Evolutionary conservation across 2,797 vertebrate genomes (phyloP).

Genomic region (Sternarchorhynchus goeldii): DNA sequence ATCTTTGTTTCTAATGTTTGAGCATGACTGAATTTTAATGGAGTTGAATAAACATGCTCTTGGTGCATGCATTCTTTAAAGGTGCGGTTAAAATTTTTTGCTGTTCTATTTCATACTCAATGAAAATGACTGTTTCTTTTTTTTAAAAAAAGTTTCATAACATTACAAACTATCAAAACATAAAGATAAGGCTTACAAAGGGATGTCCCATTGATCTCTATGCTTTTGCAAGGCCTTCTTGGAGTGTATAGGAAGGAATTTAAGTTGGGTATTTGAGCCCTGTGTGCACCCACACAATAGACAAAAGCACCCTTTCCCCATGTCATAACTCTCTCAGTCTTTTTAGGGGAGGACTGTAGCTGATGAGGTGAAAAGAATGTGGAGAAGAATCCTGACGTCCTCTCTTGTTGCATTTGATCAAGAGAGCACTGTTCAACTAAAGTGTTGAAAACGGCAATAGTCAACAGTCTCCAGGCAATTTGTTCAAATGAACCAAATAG

Average conservation of each 20-base stretch:
- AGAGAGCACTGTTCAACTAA: slow-evolving; percentile 14
- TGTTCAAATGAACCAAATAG: slow-evolving; percentile 20
- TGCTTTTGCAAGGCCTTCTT: slow-evolving; percentile 49
- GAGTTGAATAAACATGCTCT: slow-evolving; percentile 33
- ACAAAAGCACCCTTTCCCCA: slow-evolving; percentile 43
- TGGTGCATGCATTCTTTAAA: slow-evolving; percentile 50
- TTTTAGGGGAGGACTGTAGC: slow-evolving; percentile 36
- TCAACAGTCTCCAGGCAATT: slow-evolving; percentile 21
- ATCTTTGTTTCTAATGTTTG: slow-evolving; percentile 24
- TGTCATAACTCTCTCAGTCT: slow-evolving; percentile 42
- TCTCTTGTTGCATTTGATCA: slow-evolving; percentile 28
- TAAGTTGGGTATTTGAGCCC: slow-evolving; percentile 40
- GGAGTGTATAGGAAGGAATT: slow-evolving; percentile 28
- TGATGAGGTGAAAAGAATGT: slow-evolving; percentile 26
- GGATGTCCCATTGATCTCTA: slow-evolving; percentile 26
- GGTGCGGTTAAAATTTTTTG: slow-evolving; percentile 44
- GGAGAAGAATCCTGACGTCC: slow-evolving; percentile 14
- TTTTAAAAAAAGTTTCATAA: slow-evolving; percentile 15
- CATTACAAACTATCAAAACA: slow-evolving; percentile 33
- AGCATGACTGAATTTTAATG: background rate
- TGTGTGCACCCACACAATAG: slow-evolving; percentile 36
- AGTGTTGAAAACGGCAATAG: slow-evolving; percentile 22
- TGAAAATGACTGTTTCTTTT: slow-evolving; percentile 22
- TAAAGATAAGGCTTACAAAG: slow-evolving; percentile 50
- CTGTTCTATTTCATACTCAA: slow-evolving; percentile 29